Evolutionary conservation across 2,797 vertebrate genomes (phyloP), one percentile per base, ranked within the genome.

Genomic region (Danio tinwini): DNA sequence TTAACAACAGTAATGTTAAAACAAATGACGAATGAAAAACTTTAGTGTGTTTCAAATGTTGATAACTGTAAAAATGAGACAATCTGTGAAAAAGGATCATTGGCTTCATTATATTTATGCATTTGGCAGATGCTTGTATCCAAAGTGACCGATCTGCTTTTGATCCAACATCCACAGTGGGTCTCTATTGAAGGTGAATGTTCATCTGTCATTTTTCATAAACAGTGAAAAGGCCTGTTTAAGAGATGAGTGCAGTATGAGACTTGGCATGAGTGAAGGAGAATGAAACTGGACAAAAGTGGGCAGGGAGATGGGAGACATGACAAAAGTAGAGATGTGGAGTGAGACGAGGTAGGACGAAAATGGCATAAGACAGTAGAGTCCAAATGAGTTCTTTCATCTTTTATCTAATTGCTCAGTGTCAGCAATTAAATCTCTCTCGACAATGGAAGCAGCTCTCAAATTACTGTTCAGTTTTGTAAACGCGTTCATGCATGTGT

Each of bases 401-500:
- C 52, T 11, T 39, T 74, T 50, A 11, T 67, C 56, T 67, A 65
- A 76, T 37, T 56, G 50, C 50, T 76, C 14, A 29, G 49, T 75
- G 37, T 37, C 9, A 53, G 21, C 29, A 29, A 29, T 37, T 13
- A 14, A 37, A 67, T 65, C 14, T 76, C 50, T 44, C 39, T 67
- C 6, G 10, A 65, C 50, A 16, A 45, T n/a, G 40, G 13, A 44
- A 42, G 19, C 19, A 45, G 17, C 37, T 65, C 62, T 76, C 19
- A 67, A 29, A 65, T 67, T 55, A 67, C 74, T 56, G 39, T 55
- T 56, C 13, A 55, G 52, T 67, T 63, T 21, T 76, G 39, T 65
- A 76, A 65, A 67, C 4, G 40, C 64, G n/a, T 70, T 75, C 70
- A 70, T 74, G 74, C 65, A 29, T 65, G 70, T 56, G 63, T 71